phyloP scores from a whole-genome alignment of 2,113 vertebrate genomes.

The Pseudonaja textilis region DNA sequence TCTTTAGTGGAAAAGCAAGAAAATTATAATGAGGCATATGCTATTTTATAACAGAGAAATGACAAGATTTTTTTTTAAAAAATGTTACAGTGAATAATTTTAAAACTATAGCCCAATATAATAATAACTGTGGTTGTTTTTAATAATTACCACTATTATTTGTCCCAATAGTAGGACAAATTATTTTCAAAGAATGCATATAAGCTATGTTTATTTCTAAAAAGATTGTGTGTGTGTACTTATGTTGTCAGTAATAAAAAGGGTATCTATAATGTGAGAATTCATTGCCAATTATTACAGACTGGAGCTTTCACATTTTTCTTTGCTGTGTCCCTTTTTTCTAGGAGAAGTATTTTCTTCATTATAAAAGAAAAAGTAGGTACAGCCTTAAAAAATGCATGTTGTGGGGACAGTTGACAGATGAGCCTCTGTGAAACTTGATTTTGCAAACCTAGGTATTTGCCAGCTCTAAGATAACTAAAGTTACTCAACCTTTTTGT shows the following conservation, averaged over 20 bases:
- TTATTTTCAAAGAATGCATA: conserved; percentile 33
- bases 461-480: conserved; percentile 84
- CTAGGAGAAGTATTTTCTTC: conserved; percentile 78
- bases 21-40: conserved; percentile 43
- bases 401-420: conserved; percentile 97
- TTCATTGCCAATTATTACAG: conserved; percentile 70
- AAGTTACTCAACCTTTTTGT: conserved; percentile 94
- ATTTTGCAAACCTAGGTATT: conserved; percentile 93
- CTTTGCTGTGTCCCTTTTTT: conserved; percentile 68
- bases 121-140: conserved; percentile 25
- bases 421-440: conserved; percentile 91
- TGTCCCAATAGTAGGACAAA: background rate
- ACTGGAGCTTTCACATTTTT: conserved; percentile 41
- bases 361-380: conserved; percentile 90
- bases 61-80: background rate
- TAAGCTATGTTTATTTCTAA: conserved; percentile 6
- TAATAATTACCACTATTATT: conserved; percentile 43
- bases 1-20: conserved; percentile 46
- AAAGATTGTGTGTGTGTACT: background rate
- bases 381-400: conserved; percentile 98
- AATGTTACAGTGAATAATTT: conserved; percentile 38
- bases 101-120: conserved; percentile 28
- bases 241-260: conserved; percentile 33
- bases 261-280: conserved; percentile 52
- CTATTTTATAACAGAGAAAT: conserved; percentile 49